Percentiles rank a stretch among this genome's conserved stretches.
phyloP scores from a whole-genome alignment of 92 coral and sea anemone genomes.

The Paramuricea clavata region DNA sequence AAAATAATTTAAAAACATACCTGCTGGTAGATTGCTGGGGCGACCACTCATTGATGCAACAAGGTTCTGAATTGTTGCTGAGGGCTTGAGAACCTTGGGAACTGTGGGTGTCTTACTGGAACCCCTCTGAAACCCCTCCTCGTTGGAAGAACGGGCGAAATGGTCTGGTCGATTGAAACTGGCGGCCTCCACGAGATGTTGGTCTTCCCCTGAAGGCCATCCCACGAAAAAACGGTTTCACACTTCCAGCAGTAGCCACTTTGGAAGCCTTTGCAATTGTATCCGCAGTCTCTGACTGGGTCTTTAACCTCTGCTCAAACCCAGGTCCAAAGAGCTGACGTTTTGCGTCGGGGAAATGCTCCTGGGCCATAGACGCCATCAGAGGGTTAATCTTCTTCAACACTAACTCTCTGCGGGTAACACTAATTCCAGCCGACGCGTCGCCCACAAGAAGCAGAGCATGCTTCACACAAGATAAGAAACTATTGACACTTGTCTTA shows the following conservation, averaged over 20 bases:
- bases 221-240: constrained; percentile 18
- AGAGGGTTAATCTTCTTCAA: constrained; percentile 51
- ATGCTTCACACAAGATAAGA: constrained; percentile 49
- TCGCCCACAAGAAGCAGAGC: constrained; percentile 56
- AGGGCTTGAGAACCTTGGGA: constrained; percentile 19
- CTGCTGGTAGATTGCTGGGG: neutral
- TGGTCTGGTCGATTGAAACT: neutral
- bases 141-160: neutral
- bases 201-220: constrained; percentile 22
- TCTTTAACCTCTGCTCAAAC: constrained; percentile 48
- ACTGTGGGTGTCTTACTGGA: neutral
- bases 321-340: constrained; percentile 60
- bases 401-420: constrained; percentile 61
- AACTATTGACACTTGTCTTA: constrained; percentile 22
- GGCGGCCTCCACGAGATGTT: constrained; percentile 24
- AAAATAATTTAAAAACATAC: constrained; percentile 14
- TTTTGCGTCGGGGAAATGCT: constrained; percentile 60
- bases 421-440: constrained; percentile 44
- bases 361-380: constrained; percentile 58
- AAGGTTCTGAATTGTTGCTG: neutral
- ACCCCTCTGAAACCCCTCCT: neutral
- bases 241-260: constrained; percentile 23
- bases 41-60: neutral
- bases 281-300: constrained; percentile 56
- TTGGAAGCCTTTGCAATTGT: constrained; percentile 51